Evolutionary conservation across 1,140 invertebrate species (phyloP), one percentile per base, ranked within the genome.

Genomic region (Listronotus bonariensis): DNA sequence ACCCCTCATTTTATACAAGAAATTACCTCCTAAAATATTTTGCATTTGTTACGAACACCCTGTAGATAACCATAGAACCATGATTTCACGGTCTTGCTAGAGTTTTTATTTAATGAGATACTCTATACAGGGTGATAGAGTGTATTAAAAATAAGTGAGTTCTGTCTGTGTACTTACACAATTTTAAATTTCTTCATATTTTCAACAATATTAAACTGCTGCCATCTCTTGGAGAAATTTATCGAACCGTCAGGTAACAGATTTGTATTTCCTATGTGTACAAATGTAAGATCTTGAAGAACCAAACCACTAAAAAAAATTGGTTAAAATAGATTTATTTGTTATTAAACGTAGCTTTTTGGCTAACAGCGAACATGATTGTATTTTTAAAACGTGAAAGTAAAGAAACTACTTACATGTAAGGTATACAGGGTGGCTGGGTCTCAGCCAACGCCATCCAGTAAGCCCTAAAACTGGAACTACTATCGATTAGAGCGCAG

Each of bases 141-240:
- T n/a, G n/a, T n/a, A n/a, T n/a, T n/a, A n/a, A n/a, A n/a, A n/a
- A n/a, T n/a, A n/a, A n/a, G n/a, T n/a, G n/a, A n/a, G n/a, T n/a
- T n/a, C n/a, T n/a, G n/a, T n/a, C n/a, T n/a, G n/a, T n/a, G n/a
- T n/a, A 84, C 83, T 83, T 81, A 96, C 94, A 92, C 90, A 82
- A 95, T 95, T 75, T 95, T 93, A 80, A 98, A 98, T 76, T 93
- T 86, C 76, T 96, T 93, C 92, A 99, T 96, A 77, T 95, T 96
- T 79, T 98, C 95, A 73, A 99, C 89, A 69, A 98, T 97, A 76
- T 96, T 92, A 78, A 95, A 98, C 80, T 98, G 96, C 79, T 98
- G 96, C 95, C 96, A 98, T 70, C 96, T 82, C 82, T 99, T 99
- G 1, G 92, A 93, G 81, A 98, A 99, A 80, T 99, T 99, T 31